phyloP scores from a whole-genome alignment of 1,140 invertebrate genomes.

The Laupala kohalensis region DNA sequence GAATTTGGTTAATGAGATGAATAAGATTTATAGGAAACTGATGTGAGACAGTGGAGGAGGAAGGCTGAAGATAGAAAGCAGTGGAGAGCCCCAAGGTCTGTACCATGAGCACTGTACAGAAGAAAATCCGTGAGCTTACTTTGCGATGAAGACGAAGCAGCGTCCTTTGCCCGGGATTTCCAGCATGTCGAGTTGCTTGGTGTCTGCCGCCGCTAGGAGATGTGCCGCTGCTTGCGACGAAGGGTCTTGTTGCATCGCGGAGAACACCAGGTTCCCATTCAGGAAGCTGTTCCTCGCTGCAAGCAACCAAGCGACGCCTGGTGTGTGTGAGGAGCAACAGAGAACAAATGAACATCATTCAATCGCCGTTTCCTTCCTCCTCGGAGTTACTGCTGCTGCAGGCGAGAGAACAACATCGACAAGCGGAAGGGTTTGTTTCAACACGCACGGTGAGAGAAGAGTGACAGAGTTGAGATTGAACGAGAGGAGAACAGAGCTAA shows the following conservation, averaged over 20 bases:
- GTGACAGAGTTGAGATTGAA: not conserved
- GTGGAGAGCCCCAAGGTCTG: no score
- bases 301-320: constrained; percentile 1
- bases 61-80: no score
- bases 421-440: not conserved
- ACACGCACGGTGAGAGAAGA: not conserved
- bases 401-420: not conserved
- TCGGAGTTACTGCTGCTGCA: not conserved
- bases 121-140: constrained; percentile 30
- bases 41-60: no score
- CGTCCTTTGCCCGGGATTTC: constrained; percentile 85
- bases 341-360: not conserved
- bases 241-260: constrained; percentile 21
- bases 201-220: constrained; percentile 12
- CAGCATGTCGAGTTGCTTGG: constrained; percentile 64
- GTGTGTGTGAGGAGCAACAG: not conserved
- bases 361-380: not conserved
- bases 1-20: no score
- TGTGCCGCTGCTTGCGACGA: constrained; percentile 13
- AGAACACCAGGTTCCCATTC: constrained; percentile 20
- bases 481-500: no score
- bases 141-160: constrained; percentile 83
- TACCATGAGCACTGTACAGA: no score
- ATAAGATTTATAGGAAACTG: no score
- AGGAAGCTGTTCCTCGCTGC: constrained; percentile 22